Conservation (phyloP, 2,888 invertebrate genomes). For the Eilema caniola region DNA sequence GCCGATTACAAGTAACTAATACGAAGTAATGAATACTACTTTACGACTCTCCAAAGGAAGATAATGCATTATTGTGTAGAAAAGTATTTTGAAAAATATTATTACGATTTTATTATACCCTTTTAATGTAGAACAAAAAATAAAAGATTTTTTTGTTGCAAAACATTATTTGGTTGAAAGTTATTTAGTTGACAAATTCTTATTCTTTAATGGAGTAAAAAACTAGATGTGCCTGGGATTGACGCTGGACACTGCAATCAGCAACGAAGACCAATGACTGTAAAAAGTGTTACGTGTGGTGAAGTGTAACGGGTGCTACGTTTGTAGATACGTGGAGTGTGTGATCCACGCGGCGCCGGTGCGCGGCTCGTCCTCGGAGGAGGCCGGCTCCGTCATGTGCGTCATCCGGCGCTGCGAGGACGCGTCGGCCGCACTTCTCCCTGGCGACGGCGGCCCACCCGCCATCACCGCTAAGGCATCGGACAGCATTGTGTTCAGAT, state of each 20-base stretch:
- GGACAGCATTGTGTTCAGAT: constrained; percentile 96
- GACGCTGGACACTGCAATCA: not conserved
- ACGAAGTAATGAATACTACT: constrained; percentile 44
- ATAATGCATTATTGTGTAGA: constrained; percentile 12
- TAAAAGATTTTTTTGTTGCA: not conserved
- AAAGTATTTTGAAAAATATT: constrained; percentile 7
- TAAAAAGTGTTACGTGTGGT: not conserved
- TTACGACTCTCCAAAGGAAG: constrained; percentile 10
- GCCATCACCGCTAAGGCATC: constrained; percentile 90
- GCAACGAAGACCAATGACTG: not conserved
- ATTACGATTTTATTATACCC: not conserved
- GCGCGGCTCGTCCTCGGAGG: constrained; percentile 86
- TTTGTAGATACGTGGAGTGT: constrained; percentile 90
- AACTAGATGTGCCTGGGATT: not conserved
- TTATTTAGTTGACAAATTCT: not conserved
- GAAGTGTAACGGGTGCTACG: constrained; percentile 9
- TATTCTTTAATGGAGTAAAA: not conserved
- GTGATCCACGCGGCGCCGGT: constrained; percentile 89
- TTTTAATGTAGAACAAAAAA: not conserved
- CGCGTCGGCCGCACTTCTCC: constrained; percentile 86
- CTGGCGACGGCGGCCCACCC: constrained; percentile 84
- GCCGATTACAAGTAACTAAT: constrained; percentile 66
- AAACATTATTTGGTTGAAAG: not conserved
- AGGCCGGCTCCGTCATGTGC: constrained; percentile 88
- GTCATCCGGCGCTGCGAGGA: constrained; percentile 88